Conservation (phyloP, 2,888 invertebrate species). For the Diplazon laetatorius region DNA sequence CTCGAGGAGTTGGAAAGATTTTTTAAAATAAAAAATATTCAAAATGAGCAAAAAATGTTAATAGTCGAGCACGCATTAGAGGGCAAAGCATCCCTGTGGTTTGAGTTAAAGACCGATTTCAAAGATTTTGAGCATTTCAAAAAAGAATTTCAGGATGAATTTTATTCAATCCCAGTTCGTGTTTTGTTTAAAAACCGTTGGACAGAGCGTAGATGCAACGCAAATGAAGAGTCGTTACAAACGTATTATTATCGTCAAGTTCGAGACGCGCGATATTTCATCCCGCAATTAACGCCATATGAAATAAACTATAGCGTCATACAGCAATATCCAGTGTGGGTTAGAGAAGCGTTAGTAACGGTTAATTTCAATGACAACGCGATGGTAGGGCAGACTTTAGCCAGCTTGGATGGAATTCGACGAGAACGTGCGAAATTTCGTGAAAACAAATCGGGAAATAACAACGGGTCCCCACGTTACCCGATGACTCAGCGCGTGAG, state of each 20-base stretch:
- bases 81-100: constrained; percentile 33
- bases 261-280: constrained; percentile 35
- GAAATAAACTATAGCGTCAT: constrained; percentile 42
- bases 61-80: constrained; percentile 34
- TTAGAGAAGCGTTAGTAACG: constrained; percentile 28
- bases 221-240: constrained; percentile 3
- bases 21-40: constrained; percentile 43
- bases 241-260: constrained; percentile 39
- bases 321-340: constrained; percentile 37
- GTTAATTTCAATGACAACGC: constrained; percentile 27
- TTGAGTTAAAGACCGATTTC: not conserved
- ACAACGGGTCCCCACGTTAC: not conserved
- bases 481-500: not conserved
- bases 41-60: not conserved
- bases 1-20: constrained; percentile 41
- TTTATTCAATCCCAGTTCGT: constrained; percentile 32
- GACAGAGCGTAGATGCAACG: constrained; percentile 10
- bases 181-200: constrained; percentile 35
- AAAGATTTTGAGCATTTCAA: constrained; percentile 24
- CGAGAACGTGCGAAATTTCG: not conserved
- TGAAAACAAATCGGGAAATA: not conserved
- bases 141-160: constrained; percentile 16
- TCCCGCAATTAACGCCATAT: not conserved
- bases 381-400: constrained; percentile 3
- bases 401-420: constrained; percentile 23